Evolutionary conservation across 2,888 invertebrate genomes (phyloP).

Genomic region (Charanyca ferruginea): DNA sequence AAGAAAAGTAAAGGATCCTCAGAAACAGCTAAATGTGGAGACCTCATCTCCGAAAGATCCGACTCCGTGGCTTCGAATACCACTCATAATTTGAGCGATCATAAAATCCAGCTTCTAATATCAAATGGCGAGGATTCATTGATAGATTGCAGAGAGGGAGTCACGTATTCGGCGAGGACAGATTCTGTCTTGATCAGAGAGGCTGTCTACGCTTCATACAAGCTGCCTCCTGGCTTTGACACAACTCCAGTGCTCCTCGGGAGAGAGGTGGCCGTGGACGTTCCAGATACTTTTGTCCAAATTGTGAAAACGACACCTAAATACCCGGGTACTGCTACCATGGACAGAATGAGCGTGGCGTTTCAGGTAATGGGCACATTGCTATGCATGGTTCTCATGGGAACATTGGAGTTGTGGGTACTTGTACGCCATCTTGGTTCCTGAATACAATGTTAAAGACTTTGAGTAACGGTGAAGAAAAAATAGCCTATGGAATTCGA

Average conservation of each 20-base stretch:
- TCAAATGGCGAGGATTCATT: constrained; percentile 88
- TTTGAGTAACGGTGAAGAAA: neutral
- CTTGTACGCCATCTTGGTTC: constrained; percentile 44
- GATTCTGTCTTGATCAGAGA: constrained; percentile 89
- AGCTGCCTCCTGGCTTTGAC: constrained; percentile 87
- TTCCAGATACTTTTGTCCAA: constrained; percentile 96
- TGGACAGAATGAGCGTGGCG: constrained; percentile 89
- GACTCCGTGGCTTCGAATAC: constrained; percentile 81
- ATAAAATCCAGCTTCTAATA: constrained; percentile 86
- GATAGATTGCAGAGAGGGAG: constrained; percentile 86
- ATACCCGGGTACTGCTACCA: constrained; percentile 92
- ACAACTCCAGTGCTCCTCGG: constrained; percentile 88
- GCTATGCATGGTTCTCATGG: constrained; percentile 69
- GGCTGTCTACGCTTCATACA: constrained; percentile 87
- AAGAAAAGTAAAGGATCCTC: constrained; percentile 86
- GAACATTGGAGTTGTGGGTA: constrained; percentile 61
- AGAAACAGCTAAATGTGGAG: constrained; percentile 86
- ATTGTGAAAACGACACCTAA: constrained; percentile 94
- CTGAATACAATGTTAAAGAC: constrained; percentile 23
- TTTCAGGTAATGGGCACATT: constrained; percentile 88
- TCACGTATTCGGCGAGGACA: constrained; percentile 87
- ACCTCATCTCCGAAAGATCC: constrained; percentile 79
- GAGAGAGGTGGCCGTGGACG: constrained; percentile 95
- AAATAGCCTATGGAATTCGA: neutral
- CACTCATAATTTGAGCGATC: constrained; percentile 82